phyloP scores from a whole-genome alignment of 2,113 vertebrate genomes.

The Chascanopsetta lugubris region DNA sequence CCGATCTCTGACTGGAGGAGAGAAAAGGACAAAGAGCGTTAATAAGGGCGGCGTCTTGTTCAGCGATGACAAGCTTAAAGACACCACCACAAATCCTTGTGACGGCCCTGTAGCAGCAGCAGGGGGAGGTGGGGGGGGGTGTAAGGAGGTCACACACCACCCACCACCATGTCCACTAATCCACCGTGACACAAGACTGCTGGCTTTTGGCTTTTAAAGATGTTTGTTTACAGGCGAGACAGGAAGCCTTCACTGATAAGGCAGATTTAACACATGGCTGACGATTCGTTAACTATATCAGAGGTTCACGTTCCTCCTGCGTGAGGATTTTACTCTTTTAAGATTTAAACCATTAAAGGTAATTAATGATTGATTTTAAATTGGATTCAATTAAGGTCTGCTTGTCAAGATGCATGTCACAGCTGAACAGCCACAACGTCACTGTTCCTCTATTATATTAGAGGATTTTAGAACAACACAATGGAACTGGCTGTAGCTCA shows the following conservation, averaged over 20 bases:
- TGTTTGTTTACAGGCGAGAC: constrained; percentile 16
- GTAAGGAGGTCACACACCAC: constrained; percentile 34
- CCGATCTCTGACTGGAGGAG: constrained; percentile 92
- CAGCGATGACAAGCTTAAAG: constrained; percentile 54
- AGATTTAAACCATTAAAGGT: no score
- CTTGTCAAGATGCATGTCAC: no score
- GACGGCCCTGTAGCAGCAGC: constrained; percentile 41
- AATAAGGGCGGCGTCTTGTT: constrained; percentile 45
- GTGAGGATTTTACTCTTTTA: background rate
- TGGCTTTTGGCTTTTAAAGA: constrained; percentile 55
- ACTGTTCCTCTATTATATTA: no score
- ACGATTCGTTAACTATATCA: background rate
- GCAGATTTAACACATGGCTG: background rate
- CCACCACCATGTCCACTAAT: constrained; percentile 45
- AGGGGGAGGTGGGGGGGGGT: no score
- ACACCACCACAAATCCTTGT: constrained; percentile 46
- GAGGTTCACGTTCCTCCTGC: background rate
- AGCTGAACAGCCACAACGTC: no score
- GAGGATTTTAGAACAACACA: no score
- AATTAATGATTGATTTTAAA: no score
- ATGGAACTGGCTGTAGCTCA: no score
- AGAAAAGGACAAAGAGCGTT: constrained; percentile 48
- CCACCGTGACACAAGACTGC: constrained; percentile 45
- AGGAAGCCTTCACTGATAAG: background rate
- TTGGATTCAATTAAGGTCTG: no score